A percentile compares a stretch with the other conserved stretches of the same genome.
Conservation (phyloP, 2,888 invertebrate genomes). For the Fabriciana adippe region DNA sequence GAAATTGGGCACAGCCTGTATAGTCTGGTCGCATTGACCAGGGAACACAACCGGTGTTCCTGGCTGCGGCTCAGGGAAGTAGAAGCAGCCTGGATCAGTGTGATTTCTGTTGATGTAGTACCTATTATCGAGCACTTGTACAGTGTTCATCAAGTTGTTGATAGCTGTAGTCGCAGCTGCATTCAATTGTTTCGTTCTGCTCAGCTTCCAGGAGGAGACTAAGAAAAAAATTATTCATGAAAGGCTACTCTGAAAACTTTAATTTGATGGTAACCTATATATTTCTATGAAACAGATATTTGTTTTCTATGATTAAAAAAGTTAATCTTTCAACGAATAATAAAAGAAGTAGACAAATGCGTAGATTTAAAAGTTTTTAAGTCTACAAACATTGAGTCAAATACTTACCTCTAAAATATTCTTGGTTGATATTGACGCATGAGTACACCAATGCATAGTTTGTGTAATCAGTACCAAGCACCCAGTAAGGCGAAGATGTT, state of each 20-base stretch:
- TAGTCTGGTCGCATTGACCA: slow-evolving; percentile 59
- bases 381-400: too few species aligned
- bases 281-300: too few species aligned
- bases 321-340: too few species aligned
- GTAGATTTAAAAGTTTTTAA: too few species aligned
- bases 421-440: slow-evolving; percentile 75
- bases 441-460: slow-evolving; percentile 85
- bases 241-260: not conserved
- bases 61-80: slow-evolving; percentile 54
- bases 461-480: slow-evolving; percentile 85
- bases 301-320: too few species aligned
- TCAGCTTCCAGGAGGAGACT: slow-evolving; percentile 67
- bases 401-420: slow-evolving; percentile 55
- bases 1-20: slow-evolving; percentile 53
- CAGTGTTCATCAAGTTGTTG: slow-evolving; percentile 40
- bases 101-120: slow-evolving; percentile 55
- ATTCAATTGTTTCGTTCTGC: slow-evolving; percentile 52
- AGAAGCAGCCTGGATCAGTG: slow-evolving; percentile 59
- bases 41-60: slow-evolving; percentile 59
- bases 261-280: too few species aligned
- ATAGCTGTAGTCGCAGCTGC: slow-evolving; percentile 24
- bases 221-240: slow-evolving; percentile 30
- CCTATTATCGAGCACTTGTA: slow-evolving; percentile 53
- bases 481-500: slow-evolving; percentile 74
- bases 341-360: too few species aligned